Conservation (phyloP, 2,797 vertebrate species). For the Kryptolebias ocellatus region DNA sequence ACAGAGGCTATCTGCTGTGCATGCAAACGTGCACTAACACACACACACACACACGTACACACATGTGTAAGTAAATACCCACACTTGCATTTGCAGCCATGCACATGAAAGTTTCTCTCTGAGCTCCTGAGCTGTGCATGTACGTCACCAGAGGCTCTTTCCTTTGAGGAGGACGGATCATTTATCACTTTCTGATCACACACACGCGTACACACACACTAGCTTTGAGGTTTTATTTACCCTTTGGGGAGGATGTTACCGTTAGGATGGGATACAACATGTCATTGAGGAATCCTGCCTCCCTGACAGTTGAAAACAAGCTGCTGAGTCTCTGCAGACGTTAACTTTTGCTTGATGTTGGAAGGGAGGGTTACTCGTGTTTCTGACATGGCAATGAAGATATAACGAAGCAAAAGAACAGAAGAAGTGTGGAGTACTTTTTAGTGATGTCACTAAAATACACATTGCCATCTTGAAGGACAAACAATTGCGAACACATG, state of each 20-base stretch:
- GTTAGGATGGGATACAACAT: slow-evolving; percentile 78
- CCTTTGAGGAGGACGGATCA: slow-evolving; percentile 46
- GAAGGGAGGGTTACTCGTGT: slow-evolving; percentile 43
- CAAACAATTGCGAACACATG: too few relatives aligned
- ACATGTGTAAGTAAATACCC: slow-evolving; percentile 18
- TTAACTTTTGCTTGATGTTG: slow-evolving; percentile 45
- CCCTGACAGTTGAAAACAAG: slow-evolving; percentile 77
- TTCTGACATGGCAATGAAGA: slow-evolving; percentile 33
- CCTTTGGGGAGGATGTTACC: slow-evolving; percentile 78
- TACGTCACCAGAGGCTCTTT: slow-evolving; percentile 52
- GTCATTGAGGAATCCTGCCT: slow-evolving; percentile 77
- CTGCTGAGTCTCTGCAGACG: slow-evolving; percentile 53
- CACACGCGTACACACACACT: slow-evolving; percentile 19
- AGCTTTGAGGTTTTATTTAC: slow-evolving; percentile 73
- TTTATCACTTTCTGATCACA: slow-evolving; percentile 58
- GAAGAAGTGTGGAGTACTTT: not conserved
- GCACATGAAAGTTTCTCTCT: slow-evolving; percentile 34
- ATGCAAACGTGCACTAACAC: slow-evolving; percentile 35
- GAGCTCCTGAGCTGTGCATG: slow-evolving; percentile 26
- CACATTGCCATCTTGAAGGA: too few relatives aligned
- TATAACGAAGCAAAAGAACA: slow-evolving; percentile 33
- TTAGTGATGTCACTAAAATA: too few relatives aligned
- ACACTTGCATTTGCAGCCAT: slow-evolving; percentile 18
- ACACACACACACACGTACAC: slow-evolving; percentile 17
- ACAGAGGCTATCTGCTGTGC: slow-evolving; percentile 72